Base-by-base conservation (phyloP, 1,140 invertebrate species). In the Aphelinus certus region DNA sequence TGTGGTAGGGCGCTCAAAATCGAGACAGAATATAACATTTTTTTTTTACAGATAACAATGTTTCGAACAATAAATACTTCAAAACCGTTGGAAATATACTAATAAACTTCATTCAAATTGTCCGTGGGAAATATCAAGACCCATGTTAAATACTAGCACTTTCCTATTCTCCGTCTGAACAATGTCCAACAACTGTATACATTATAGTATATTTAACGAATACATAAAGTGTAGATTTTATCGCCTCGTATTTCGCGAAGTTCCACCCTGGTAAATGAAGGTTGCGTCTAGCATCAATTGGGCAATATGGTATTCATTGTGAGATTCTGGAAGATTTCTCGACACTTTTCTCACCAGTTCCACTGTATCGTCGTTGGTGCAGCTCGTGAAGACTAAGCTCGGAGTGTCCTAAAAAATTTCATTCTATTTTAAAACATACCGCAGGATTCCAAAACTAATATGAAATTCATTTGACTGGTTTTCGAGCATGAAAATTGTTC, bases 201-300 rank as follows among this genome's bases (percentile, higher is more conserved):
- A 26, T 26, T 26, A 26, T 26, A 26, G 26, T 26, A 55, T 26
- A 9, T 56, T 48, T 48, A 47, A 55, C 4, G 7, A 63, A 72
- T 72, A n/a, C 56, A 7, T 48, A 53, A 71, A 63, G 43, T 63
- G 6, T 66, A 51, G 51, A 68, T 42, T 58, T 71, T 67, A 71
- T 61, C 47, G 5, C 9, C 63, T 73, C 4, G 57, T 10, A 51
- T 69, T 69, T 60, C 6, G 2, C 3, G 67, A 76, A 76, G 77
- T 80, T 68, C 77, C 79, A 61, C 77, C 51, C 5, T 81, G 75
- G 43, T 86, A 85, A 73, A 87, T 85, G 66, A 83, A 82, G 2
- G 81, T 86, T 9, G 86, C 85, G 58, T 87, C 86, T 46, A 88
- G 78, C 83, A 88, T 86, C 68, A 83, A 64, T 67, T 86, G 82